Percentiles rank a stretch among this genome's conserved stretches.
Conservation (phyloP, 2,113 vertebrate species). For the Opisthocomus hoazin region DNA sequence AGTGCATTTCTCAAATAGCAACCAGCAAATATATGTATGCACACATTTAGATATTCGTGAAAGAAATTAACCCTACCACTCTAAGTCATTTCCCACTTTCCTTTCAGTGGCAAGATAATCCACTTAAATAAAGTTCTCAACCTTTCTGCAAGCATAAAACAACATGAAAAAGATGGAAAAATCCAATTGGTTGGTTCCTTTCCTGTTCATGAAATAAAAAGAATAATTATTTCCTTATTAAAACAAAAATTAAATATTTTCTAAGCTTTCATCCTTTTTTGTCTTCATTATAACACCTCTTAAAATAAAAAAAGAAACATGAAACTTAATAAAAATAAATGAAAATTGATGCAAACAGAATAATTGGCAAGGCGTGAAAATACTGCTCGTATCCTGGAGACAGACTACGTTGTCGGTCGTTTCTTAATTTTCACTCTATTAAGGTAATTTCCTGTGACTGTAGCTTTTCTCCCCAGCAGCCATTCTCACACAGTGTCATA, state of each 20-base stretch:
- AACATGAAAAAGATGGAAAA: slow-evolving; percentile 40
- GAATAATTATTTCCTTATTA: slow-evolving; percentile 58
- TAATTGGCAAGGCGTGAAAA: slow-evolving; percentile 73
- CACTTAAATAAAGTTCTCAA: slow-evolving; percentile 54
- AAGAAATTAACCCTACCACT: slow-evolving; percentile 47
- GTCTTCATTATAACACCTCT: slow-evolving; percentile 37
- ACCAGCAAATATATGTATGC: not conserved
- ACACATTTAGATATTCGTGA: not conserved
- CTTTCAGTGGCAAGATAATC: slow-evolving; percentile 43
- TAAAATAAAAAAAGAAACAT: slow-evolving; percentile 21
- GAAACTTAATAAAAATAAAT: slow-evolving; percentile 60
- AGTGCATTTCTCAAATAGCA: slow-evolving; percentile 33
- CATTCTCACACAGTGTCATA: slow-evolving; percentile 26
- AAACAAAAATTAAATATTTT: slow-evolving; percentile 66
- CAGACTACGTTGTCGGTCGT: slow-evolving; percentile 34
- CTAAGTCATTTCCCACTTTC: slow-evolving; percentile 46
- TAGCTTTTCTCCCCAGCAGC: slow-evolving; percentile 33
- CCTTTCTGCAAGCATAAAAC: slow-evolving; percentile 55
- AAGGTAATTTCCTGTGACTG: slow-evolving; percentile 75
- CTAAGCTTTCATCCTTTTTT: slow-evolving; percentile 60
- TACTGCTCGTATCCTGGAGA: slow-evolving; percentile 67
- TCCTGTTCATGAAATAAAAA: slow-evolving; percentile 19
- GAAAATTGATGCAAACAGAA: slow-evolving; percentile 71
- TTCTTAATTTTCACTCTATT: slow-evolving; percentile 82
- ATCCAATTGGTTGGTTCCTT: not conserved